A percentile compares a stretch with the other conserved stretches of the same genome.
phyloP scores from a whole-genome alignment of 37 sponge, comb jelly and placozoan genomes.

The Hormiphora californensis region DNA sequence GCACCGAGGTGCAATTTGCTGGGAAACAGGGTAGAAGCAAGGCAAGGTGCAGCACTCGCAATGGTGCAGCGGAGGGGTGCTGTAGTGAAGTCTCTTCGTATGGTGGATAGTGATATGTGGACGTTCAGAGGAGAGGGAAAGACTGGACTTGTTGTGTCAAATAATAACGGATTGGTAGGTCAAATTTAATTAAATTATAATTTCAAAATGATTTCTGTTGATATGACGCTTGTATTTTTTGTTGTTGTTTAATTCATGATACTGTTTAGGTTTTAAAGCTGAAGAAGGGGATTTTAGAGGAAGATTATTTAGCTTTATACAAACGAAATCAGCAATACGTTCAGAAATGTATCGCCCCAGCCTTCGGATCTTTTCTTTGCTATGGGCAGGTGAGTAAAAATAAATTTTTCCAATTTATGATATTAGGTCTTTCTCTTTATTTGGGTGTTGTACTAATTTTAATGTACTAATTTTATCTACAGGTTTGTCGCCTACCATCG shows the following conservation, averaged over 20 bases:
- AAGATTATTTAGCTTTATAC: conserved; percentile 5
- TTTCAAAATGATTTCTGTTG: too few species aligned
- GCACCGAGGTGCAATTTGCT: too few species aligned
- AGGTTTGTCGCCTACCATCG: background rate
- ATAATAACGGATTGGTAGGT: conserved; percentile 35
- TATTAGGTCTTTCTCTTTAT: background rate
- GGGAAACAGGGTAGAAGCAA: too few species aligned
- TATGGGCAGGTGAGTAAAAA: conserved; percentile 29
- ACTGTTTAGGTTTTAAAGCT: background rate
- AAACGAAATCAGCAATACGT: background rate
- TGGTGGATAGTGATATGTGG: background rate
- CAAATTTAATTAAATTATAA: background rate
- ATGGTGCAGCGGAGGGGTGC: conserved; percentile 14
- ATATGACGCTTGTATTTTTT: too few species aligned
- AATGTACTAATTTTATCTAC: background rate
- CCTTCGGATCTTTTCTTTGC: conserved; percentile 19
- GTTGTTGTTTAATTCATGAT: too few species aligned
- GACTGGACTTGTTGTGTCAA: conserved; percentile 23
- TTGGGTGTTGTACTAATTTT: background rate
- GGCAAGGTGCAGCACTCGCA: too few species aligned
- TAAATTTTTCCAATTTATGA: background rate
- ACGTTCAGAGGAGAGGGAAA: conserved; percentile 14
- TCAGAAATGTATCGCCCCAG: conserved; percentile 16
- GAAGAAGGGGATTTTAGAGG: background rate
- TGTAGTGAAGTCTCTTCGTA: too few species aligned